phyloP scores from a whole-genome alignment of 2,113 vertebrate species.

The Clupea harengus region DNA sequence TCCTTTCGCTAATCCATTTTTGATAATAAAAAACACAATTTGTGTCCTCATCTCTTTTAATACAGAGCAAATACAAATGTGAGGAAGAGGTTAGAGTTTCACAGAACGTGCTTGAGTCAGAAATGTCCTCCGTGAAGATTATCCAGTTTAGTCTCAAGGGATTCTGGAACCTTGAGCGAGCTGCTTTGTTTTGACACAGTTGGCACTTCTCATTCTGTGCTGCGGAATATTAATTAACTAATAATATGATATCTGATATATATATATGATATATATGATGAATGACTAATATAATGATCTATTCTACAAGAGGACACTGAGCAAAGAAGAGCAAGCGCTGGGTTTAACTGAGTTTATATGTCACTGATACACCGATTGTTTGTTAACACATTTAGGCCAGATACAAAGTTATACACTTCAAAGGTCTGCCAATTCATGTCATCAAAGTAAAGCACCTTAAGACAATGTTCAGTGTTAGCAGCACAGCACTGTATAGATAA shows the following conservation, averaged over 20 bases:
- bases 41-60: neutral
- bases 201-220: neutral
- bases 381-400: neutral
- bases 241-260: too few relatives aligned
- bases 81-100: neutral
- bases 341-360: neutral
- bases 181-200: neutral
- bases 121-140: neutral
- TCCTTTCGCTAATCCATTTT: constrained; percentile 9
- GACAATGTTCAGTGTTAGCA: neutral
- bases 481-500: neutral
- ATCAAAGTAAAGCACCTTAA: neutral
- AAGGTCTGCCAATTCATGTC: neutral
- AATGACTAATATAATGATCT: neutral
- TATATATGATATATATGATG: too few relatives aligned
- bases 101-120: neutral
- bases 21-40: neutral
- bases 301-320: neutral
- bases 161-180: neutral
- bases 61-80: neutral
- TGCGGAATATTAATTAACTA: neutral
- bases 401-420: neutral
- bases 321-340: neutral
- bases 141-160: neutral
- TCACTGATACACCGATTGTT: neutral